Base-by-base conservation (phyloP, 2,113 vertebrate genomes). In the Pteronura brasiliensis region DNA sequence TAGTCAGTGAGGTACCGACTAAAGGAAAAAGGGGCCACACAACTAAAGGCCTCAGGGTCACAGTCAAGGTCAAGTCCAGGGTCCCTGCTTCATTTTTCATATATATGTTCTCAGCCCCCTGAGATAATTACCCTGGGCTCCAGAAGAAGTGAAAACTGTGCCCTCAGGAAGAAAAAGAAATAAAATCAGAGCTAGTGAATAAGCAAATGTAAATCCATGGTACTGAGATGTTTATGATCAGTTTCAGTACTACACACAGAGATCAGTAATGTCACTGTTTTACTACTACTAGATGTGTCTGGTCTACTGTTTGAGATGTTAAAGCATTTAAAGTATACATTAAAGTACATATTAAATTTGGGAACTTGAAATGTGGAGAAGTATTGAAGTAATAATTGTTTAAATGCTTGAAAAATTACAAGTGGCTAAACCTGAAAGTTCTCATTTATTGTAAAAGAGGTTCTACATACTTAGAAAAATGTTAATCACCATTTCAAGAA, bases 391-490 rank as follows among this genome's bases (percentile, higher is more conserved):
- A 81, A 81, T 61, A 85, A 34, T 15, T 39, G 57, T 69, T 90
- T 69, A 97, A 76, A 59, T 39, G n/a, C 57, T 63, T 42, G 15
- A 61, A 83, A 96, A 90, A 31, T 42, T 36, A 0, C 29, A 74
- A 84, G 39, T 74, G 76, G 55, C 59, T 96, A 85, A 95, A 84
- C 25, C 8, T 65, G 31, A 34, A 83, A 83, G 69, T 89, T 96
- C 92, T 81, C 79, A 55, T 39, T 80, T 72, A 67, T 63, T 96
- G 42, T 91, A 36, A 47, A 88, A 93, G 55, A 1, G 31, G 31
- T 85, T 42, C 88, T 21, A 95, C 6, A 49, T 21, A 63, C 69
- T 97, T 96, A 84, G 61, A 72, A 83, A 83, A 96, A 83, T 25
- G 27, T 74, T 80, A 31, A 91, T 76, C 61, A 59, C 15, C 83